These are phyloP conservation scores for Bombus waltoni DNA, from an alignment of 1,140 invertebrate genomes.

Conservation along the genomic window DNA sequence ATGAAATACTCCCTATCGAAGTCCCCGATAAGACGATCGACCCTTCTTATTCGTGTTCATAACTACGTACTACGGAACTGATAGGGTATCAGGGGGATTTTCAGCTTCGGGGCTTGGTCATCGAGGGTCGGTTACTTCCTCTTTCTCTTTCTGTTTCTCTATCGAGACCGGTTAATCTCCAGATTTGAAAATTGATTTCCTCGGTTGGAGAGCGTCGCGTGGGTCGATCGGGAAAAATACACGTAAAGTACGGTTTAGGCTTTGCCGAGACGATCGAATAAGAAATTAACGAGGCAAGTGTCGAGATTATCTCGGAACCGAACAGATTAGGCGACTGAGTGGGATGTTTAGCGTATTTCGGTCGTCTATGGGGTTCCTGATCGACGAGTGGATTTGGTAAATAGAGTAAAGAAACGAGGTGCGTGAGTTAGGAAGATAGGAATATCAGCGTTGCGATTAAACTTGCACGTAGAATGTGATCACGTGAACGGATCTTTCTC, in stretches of 20 bases:
- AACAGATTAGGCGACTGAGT: no score
- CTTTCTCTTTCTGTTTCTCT: background rate
- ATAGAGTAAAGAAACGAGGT: no score
- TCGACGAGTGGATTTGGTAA: no score
- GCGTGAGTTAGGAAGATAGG: no score
- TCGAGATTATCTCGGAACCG: no score
- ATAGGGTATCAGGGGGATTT: constrained; percentile 54
- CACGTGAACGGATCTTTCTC: no score
- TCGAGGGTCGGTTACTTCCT: constrained; percentile 14
- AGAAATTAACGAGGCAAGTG: no score
- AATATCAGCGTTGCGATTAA: no score
- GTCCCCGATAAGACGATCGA: constrained; percentile 63
- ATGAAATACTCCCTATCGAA: constrained; percentile 67
- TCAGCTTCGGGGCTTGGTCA: constrained; percentile 22
- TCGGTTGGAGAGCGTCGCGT: background rate
- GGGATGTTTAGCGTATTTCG: no score
- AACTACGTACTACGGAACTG: constrained; percentile 63
- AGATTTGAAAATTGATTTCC: constrained; percentile 67
- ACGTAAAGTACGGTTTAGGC: background rate
- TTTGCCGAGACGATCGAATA: no score
- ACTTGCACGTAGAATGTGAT: no score
- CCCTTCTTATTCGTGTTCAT: constrained; percentile 69
- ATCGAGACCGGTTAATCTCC: constrained; percentile 65
- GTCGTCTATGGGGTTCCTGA: no score
- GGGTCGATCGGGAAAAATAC: background rate